These are phyloP conservation scores for Troglohyphantes excavatus DNA, from an alignment of 2,888 invertebrate genomes.

Conservation along the genomic window DNA sequence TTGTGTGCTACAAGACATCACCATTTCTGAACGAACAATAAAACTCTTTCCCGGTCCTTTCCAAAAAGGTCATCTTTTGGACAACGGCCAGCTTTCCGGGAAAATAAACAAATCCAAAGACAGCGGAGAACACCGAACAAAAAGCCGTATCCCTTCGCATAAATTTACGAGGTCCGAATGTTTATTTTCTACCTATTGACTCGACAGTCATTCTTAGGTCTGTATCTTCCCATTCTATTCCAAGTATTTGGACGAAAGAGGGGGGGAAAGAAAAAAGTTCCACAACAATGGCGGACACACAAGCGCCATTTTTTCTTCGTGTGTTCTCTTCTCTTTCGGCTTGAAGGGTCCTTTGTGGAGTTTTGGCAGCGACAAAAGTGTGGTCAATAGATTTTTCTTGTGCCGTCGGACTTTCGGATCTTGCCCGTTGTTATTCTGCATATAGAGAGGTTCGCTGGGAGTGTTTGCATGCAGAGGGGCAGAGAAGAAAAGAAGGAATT, in stretches of 20 bases:
- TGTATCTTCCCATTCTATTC: slow-evolving; percentile 65
- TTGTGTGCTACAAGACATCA: slow-evolving; percentile 32
- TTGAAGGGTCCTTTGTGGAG: slow-evolving; percentile 77
- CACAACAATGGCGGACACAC: slow-evolving; percentile 53
- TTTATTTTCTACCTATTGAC: slow-evolving; percentile 77
- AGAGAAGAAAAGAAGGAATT: no score
- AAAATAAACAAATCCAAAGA: slow-evolving; percentile 61
- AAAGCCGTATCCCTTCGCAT: slow-evolving; percentile 73
- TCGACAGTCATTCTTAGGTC: slow-evolving; percentile 74
- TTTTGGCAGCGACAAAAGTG: slow-evolving; percentile 78
- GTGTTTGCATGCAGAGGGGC: slow-evolving; percentile 55
- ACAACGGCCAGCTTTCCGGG: slow-evolving; percentile 51
- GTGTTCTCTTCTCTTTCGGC: slow-evolving; percentile 58
- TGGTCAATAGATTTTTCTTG: slow-evolving; percentile 77
- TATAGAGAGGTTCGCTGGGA: slow-evolving; percentile 36
- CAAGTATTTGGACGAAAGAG: slow-evolving; percentile 22
- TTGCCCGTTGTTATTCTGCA: slow-evolving; percentile 42
- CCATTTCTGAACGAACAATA: slow-evolving; percentile 28
- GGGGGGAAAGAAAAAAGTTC: slow-evolving; percentile 17
- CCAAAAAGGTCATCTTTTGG: slow-evolving; percentile 71
- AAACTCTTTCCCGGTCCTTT: background rate
- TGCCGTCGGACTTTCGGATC: background rate
- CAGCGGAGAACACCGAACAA: slow-evolving; percentile 61
- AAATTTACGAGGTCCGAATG: slow-evolving; percentile 76
- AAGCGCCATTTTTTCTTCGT: slow-evolving; percentile 30